phyloP scores from a whole-genome alignment of 1,140 invertebrate species.

The Scylla paramamosain region DNA sequence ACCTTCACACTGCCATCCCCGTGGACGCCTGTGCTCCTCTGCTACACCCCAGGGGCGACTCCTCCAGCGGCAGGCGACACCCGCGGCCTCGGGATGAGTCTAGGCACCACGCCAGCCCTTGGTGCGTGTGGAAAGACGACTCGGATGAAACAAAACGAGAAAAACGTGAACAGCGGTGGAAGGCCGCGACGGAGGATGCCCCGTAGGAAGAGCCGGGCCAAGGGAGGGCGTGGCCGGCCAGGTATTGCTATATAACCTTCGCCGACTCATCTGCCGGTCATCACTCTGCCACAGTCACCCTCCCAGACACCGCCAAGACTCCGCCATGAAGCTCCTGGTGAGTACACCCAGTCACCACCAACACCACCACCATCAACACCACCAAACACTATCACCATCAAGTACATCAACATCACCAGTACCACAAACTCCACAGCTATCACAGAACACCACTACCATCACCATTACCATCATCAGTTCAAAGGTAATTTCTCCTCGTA shows the following conservation, averaged over 20 bases:
- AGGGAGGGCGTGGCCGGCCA: not conserved
- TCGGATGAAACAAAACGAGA: not conserved
- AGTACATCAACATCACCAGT: too few species aligned
- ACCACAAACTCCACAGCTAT: too few species aligned
- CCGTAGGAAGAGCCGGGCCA: not conserved
- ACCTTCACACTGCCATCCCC: not conserved
- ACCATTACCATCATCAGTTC: not conserved
- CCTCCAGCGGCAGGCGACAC: too few species aligned
- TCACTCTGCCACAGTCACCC: not conserved
- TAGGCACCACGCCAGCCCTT: too few species aligned
- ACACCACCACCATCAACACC: too few species aligned
- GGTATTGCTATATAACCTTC: not conserved
- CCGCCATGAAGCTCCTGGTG: not conserved
- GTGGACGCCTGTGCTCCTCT: too few species aligned
- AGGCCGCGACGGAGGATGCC: not conserved
- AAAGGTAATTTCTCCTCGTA: too few species aligned
- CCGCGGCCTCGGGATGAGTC: too few species aligned
- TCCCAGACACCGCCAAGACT: not conserved
- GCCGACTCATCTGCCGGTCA: slow-evolving; percentile 9
- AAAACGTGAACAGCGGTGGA: not conserved
- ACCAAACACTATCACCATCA: too few species aligned
- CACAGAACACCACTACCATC: not conserved
- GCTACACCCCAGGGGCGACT: too few species aligned
- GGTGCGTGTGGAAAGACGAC: not conserved
- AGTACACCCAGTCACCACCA: not conserved